Evolutionary conservation across 1,140 invertebrate species (phyloP), one percentile per base, ranked within the genome.

Genomic region (Halictus rubicundus): DNA sequence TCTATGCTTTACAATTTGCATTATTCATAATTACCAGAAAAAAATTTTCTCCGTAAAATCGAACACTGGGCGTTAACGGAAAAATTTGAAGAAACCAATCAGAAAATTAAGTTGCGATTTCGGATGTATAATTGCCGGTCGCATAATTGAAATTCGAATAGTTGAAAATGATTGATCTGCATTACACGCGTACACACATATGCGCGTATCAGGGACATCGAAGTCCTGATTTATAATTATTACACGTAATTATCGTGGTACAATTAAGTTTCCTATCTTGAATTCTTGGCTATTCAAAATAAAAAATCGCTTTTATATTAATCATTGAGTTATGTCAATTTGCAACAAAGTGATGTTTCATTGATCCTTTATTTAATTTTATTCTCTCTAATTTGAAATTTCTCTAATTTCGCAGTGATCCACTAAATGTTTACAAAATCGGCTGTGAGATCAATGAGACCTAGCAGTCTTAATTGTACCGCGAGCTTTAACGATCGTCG

Each of bases 131-230:
- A 52, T 52, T 52, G 14, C 16, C n/a, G 52, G 19, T n/a, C 52
- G 52, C 52, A 8, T n/a, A n/a, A 57, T n/a, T n/a, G 4, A 57
- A 57, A 57, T n/a, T n/a, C 19, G 52, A 57, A n/a, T 7, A 32
- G 5, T 7, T 19, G 27, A 63, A 21, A 49, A 37, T 69, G 46
- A 32, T 46, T 69, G 57, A 57, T 57, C 61, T 14, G 23, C 68
- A 46, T 69, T 76, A 69, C 66, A 70, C 66, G 57, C 61, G 4
- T 4, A 71, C 68, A 77, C 57, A 63, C 57, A 77, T 49, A 70
- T 76, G 74, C 52, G 37, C 23, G 59, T 66, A 66, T 23, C 64
- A 65, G 49, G 25, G 14, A 59, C 42, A 12, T 14, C 23, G 27
- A 7, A 37, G 19, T 49, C 3, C 39, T 6, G 19, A 61, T 42